Percentiles rank a stretch among this genome's conserved stretches.
Conservation (phyloP, 2,797 vertebrate species). For the Acanthopagrus latus region DNA sequence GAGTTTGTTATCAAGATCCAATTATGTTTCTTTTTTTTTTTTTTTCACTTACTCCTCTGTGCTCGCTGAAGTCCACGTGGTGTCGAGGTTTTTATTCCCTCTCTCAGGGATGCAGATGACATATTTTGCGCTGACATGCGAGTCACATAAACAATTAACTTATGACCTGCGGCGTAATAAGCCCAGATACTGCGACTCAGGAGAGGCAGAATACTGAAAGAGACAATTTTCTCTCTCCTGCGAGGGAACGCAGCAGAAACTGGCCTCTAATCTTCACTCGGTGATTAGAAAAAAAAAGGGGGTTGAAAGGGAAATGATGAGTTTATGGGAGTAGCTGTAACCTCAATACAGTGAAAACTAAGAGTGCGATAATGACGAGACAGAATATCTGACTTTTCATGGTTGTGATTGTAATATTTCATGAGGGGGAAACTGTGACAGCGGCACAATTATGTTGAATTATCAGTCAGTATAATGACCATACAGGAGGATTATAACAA, state of each 20-base stretch:
- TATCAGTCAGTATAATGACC: neutral
- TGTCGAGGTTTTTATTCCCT: slow-evolving; percentile 41
- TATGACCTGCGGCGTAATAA: slow-evolving; percentile 69
- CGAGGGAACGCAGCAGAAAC: slow-evolving; percentile 32
- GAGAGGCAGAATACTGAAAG: slow-evolving; percentile 35
- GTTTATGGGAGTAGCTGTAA: slow-evolving; percentile 45
- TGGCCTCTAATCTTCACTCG: slow-evolving; percentile 53
- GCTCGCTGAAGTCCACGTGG: slow-evolving; percentile 26
- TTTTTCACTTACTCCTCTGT: neutral
- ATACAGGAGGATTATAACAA: neutral
- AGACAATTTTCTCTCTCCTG: slow-evolving; percentile 51
- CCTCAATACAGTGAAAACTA: slow-evolving; percentile 27
- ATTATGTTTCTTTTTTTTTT: slow-evolving; percentile 25
- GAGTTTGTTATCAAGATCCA: slow-evolving; percentile 34
- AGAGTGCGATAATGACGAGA: slow-evolving; percentile 25
- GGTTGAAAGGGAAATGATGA: slow-evolving; percentile 52
- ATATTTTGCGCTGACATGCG: slow-evolving; percentile 55
- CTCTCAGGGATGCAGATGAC: slow-evolving; percentile 50
- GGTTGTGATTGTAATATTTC: slow-evolving; percentile 46
- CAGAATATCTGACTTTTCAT: slow-evolving; percentile 41
- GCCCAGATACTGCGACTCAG: slow-evolving; percentile 35
- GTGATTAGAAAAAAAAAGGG: slow-evolving; percentile 43
- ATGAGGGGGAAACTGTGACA: neutral
- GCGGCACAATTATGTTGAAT: neutral
- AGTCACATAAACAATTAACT: slow-evolving; percentile 78